These are phyloP conservation scores for Drosophila atripex DNA, from an alignment of 2,888 invertebrate species.

Conservation along the genomic window DNA sequence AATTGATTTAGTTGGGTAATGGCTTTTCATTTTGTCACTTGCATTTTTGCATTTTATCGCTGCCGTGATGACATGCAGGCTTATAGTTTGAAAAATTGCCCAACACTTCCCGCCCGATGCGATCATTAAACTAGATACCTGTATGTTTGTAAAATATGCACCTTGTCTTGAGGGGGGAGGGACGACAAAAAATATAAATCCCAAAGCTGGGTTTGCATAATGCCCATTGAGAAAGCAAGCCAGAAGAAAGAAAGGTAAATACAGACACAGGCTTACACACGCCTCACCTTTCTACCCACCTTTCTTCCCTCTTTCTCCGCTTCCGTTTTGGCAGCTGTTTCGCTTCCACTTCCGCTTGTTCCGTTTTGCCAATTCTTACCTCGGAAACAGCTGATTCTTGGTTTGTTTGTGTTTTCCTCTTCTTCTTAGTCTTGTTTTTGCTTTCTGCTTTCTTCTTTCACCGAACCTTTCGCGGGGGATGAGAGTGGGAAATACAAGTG, in stretches of 20 bases:
- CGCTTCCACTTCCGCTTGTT: conserved; percentile 60
- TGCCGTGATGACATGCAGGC: conserved; percentile 29
- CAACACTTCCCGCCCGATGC: neutral
- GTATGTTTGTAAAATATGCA: neutral
- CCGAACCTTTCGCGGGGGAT: conserved; percentile 9
- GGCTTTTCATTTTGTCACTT: conserved; percentile 18
- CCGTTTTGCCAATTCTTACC: conserved; percentile 43
- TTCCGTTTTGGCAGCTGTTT: conserved; percentile 16
- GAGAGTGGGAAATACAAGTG: conserved; percentile 65
- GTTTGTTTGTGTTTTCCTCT: conserved; percentile 33
- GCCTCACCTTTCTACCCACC: conserved; percentile 8
- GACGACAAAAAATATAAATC: conserved; percentile 21
- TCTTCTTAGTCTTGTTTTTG: conserved; percentile 31
- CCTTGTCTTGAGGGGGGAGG: neutral
- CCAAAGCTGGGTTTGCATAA: conserved; percentile 40
- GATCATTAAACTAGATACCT: conserved; percentile 31
- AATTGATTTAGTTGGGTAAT: conserved; percentile 22
- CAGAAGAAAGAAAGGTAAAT: conserved; percentile 14
- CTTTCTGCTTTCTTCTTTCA: conserved; percentile 10
- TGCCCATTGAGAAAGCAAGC: conserved; percentile 6
- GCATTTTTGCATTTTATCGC: conserved; percentile 28
- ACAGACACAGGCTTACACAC: conserved; percentile 33
- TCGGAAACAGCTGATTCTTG: conserved; percentile 58
- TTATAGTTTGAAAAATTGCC: conserved; percentile 6
- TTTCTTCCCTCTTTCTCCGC: neutral